Base-by-base conservation (phyloP, 2,797 vertebrate species). In the Acipenser ruthenus region DNA sequence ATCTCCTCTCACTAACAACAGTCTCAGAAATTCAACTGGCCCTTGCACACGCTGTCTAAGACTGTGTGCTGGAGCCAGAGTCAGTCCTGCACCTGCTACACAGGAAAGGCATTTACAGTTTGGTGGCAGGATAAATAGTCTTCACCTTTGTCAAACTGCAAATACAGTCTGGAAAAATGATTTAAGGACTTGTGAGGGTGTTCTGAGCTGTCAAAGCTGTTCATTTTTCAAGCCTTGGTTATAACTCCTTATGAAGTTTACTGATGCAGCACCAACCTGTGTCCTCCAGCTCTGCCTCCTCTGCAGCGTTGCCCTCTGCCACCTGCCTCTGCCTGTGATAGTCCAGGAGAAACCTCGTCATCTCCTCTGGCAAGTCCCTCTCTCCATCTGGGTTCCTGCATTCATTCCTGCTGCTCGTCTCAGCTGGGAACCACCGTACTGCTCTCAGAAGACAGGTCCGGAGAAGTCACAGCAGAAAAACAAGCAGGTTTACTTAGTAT, bases 361-460 rank as follows among this genome's bases (percentile, higher is more conserved):
- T 81, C 66, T 88, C 66, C 0, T 80, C 69, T 0, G 56, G 60
- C 9, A 7, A 18, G 52, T 9, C 49, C n/a, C 0, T 59, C 59
- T 15, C 51, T 63, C 48, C 56, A 6, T 56, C 48, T 4, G 23
- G 10, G 18, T n/a, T 8, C 37, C 64, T 15, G 65, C 7, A 67
- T 3, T 3, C 51, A 51, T 47, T 58, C 72, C 50, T 64, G 60
- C 0, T 68, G 49, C 8, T 61, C n/a, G 23, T 18, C 1, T 6
- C 69, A 48, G 73, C 12, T 7, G 86, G 86, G 74, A 94, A 96
- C 94, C 94, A 97, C 69, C 79, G 88, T 1, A 67, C 96, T 98
- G 77, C 18, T 78, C 37, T 13, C 52, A 63, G 48, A 63, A 10
- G 12, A 51, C 10, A 67, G 47, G 50, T n/a, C 11, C 8, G 50